Base-by-base conservation (phyloP, 2,888 invertebrate genomes). In the Elmis aenea region DNA sequence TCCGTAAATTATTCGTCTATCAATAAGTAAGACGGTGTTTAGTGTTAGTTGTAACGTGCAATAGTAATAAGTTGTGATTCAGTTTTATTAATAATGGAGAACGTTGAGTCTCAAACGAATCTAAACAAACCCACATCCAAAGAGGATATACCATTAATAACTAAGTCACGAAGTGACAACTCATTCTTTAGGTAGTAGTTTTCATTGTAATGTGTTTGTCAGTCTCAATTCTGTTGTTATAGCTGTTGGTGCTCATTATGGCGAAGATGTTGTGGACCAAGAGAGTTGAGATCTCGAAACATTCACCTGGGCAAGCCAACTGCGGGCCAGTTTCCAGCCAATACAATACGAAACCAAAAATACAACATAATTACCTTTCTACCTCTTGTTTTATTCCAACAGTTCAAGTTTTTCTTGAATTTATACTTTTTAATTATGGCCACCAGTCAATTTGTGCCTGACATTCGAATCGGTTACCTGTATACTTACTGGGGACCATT, bases 401-500 rank as follows among this genome's bases (percentile, higher is more conserved):
- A 99, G 72, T 99, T 99, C 73, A 88, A 93, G 57, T 97, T 96
- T 72, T 99, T 99, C 70, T 76, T 99, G 50, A 99, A 99, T 71
- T 71, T 99, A 38, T 99, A 96, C 68, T 99, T 99, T 71, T 74
- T 99, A 50, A 77, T 97, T 38, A 97, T 99, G 97, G 97, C 99
- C 0, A 75, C 88, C 33, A 94, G 94, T 59, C 99, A 99, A 71
- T 96, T 99, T 70, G 90, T 99, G 62, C 93, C 95, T 13, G 92
- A 91, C 58, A 86, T 99, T 51, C 77, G 91, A 54, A 93, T 99
- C 58, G 97, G 99, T 2, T 95, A 94, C 65, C 78, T 97, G 25
- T 99, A 97, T 68, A 99, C 99, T 0, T 99, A 99, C 68, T 99
- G 99, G 99, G 97, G 94, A 43, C 99, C 99, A 26, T 68, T 99